Base-by-base conservation (phyloP, 2,797 vertebrate genomes). In the Potorous gilbertii region DNA sequence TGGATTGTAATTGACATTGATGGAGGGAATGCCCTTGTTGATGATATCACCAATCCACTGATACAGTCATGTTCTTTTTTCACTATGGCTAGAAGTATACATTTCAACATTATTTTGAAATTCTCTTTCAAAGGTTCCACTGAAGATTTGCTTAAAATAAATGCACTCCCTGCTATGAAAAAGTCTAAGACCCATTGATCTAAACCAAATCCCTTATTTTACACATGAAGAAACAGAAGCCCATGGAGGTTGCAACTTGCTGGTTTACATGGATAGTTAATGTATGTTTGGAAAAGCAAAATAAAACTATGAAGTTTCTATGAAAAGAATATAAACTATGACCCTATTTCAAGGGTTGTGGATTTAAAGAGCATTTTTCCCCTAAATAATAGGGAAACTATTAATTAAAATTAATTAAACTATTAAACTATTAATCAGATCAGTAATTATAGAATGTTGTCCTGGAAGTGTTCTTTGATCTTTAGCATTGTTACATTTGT, bases 301-400 rank as follows among this genome's bases (percentile, higher is more conserved):
- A 66, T 40, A 92, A 96, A 92, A 55, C 59, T 29, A n/a, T 52
- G 59, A 90, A 21, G 40, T n/a, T 13, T 92, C 66, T 91, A 91
- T 57, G 46, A 90, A 97, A 92, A 92, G 50, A 89, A 91, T 34
- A 66, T 66, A 95, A 96, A 59, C 2, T 59, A 5, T 90, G 56
- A 54, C 57, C 56, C 90, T 29, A 94, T 93, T 94, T 96, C 62
- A 96, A 56, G 66, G 56, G 94, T 62, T 12, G 87, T 54, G 95
- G 92, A 90, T 91, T 91, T 94, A 91, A 94, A 96, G 74, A 95
- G 57, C 94, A 92, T 55, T 55, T 56, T 29, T 2, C 31, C 4
- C 4, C 94, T 90, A 6, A 56, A 13, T 90, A 21, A 56, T 93
- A 50, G 54, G 81, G 95, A 94, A 96, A 87, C 4, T 56, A 91